Conservation (phyloP, 2,797 vertebrate genomes). For the Oreortyx pictus region DNA sequence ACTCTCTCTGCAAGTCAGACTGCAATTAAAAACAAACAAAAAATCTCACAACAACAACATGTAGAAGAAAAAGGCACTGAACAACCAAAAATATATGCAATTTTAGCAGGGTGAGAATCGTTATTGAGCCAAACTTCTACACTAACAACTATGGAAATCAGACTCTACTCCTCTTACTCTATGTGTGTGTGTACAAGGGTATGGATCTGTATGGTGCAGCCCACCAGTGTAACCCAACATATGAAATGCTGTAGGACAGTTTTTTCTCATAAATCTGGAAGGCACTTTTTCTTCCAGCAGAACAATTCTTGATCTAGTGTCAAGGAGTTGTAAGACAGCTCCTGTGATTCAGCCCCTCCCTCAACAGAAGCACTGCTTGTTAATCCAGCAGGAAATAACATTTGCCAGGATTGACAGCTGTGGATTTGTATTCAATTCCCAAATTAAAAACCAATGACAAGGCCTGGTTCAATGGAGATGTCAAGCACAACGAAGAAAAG, state of each 20-base stretch:
- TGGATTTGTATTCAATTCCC: constrained; percentile 75
- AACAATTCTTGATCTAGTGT: constrained; percentile 53
- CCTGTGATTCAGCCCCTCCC: constrained; percentile 64
- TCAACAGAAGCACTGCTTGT: constrained; percentile 68
- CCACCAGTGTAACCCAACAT: not conserved
- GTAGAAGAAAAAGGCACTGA: not conserved
- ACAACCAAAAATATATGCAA: not conserved
- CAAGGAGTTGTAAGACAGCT: constrained; percentile 62
- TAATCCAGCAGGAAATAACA: constrained; percentile 84
- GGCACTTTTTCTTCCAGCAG: constrained; percentile 53
- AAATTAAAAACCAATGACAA: constrained; percentile 68
- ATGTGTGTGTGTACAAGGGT: not conserved
- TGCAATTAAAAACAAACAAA: not conserved
- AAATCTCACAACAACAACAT: not conserved
- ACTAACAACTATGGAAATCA: not conserved
- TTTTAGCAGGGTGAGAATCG: not conserved
- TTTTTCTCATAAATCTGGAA: constrained; percentile 48
- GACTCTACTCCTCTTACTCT: not conserved
- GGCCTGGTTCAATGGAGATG: constrained; percentile 64
- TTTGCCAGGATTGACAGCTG: constrained; percentile 82
- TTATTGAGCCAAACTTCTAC: not conserved
- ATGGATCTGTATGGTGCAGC: not conserved
- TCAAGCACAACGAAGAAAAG: constrained; percentile 44
- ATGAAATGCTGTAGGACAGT: constrained; percentile 36
- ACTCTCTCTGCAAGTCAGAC: not conserved